Evolutionary conservation across 2,888 invertebrate genomes (phyloP).

Genomic region (Drosophila suboccidentalis): DNA sequence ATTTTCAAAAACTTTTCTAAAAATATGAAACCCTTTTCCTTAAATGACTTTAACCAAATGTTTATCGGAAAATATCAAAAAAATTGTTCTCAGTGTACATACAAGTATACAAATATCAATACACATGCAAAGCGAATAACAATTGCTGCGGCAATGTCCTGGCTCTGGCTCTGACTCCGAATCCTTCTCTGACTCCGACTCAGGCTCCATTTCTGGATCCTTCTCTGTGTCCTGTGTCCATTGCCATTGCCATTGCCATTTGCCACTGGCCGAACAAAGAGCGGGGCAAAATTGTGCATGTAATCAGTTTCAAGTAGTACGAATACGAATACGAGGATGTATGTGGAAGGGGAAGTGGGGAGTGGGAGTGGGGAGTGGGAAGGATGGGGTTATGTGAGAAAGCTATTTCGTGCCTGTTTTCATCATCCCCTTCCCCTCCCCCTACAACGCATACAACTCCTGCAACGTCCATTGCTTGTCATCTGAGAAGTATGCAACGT

Average conservation of each 20-base stretch:
- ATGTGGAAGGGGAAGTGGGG: conserved; percentile 2
- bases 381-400: conserved; percentile 42
- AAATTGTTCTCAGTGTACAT: not conserved
- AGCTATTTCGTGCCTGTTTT: conserved; percentile 57
- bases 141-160: conserved; percentile 63
- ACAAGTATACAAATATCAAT: conserved; percentile 38
- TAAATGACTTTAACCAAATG: too few relatives aligned
- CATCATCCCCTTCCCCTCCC: conserved; percentile 4
- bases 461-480: conserved; percentile 50
- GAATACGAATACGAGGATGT: conserved; percentile 49
- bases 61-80: too few relatives aligned
- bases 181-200: not conserved
- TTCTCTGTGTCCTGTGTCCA: too few relatives aligned
- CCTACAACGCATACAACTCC: not conserved
- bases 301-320: conserved; percentile 75
- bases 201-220: not conserved
- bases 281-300: conserved; percentile 77
- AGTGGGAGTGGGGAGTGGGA: not conserved
- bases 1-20: too few relatives aligned
- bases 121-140: conserved; percentile 54
- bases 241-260: conserved; percentile 39
- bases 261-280: conserved; percentile 68
- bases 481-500: conserved; percentile 75
- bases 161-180: conserved; percentile 6
- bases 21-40: too few relatives aligned